These are phyloP conservation scores for Argyrosomus japonicus DNA, from an alignment of 2,113 vertebrate genomes.

Conservation along the genomic window DNA sequence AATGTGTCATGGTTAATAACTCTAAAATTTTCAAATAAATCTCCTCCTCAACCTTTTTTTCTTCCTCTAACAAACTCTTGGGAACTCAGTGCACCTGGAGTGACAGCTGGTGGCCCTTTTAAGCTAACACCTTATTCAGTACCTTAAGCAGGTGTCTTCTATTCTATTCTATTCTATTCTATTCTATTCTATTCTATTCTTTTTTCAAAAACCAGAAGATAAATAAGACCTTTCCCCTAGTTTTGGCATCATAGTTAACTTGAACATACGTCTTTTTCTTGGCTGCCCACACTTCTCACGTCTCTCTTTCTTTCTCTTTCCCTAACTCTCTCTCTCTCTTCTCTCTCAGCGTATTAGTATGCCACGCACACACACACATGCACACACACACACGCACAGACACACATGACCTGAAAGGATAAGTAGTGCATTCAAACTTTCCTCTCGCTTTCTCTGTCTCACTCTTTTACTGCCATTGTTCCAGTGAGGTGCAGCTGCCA, in stretches of 20 bases:
- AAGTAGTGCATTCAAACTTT: slow-evolving; percentile 82
- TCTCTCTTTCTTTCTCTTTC: slow-evolving; percentile 32
- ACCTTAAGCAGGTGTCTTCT: slow-evolving; percentile 63
- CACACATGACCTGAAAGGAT: slow-evolving; percentile 72
- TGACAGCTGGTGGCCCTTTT: slow-evolving; percentile 61
- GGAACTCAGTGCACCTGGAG: slow-evolving; percentile 59
- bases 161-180: slow-evolving; percentile 42
- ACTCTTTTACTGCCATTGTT: slow-evolving; percentile 80
- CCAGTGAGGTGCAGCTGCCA: slow-evolving; percentile 78
- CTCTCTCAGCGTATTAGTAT: slow-evolving; percentile 64
- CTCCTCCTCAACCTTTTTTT: background rate
- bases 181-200: slow-evolving; percentile 26
- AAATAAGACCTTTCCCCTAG: slow-evolving; percentile 71
- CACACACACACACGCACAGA: slow-evolving; percentile 29
- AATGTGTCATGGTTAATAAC: background rate
- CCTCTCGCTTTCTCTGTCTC: slow-evolving; percentile 65
- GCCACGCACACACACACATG: slow-evolving; percentile 33
- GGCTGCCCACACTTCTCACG: slow-evolving; percentile 49
- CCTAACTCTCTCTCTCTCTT: background rate
- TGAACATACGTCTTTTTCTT: slow-evolving; percentile 57
- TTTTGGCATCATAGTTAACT: slow-evolving; percentile 61
- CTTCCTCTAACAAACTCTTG: slow-evolving; percentile 50
- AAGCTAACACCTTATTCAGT: slow-evolving; percentile 56
- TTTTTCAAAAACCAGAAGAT: slow-evolving; percentile 46
- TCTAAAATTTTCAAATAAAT: background rate